phyloP scores from a whole-genome alignment of 2,888 invertebrate species.

The Epirrita christyi region DNA sequence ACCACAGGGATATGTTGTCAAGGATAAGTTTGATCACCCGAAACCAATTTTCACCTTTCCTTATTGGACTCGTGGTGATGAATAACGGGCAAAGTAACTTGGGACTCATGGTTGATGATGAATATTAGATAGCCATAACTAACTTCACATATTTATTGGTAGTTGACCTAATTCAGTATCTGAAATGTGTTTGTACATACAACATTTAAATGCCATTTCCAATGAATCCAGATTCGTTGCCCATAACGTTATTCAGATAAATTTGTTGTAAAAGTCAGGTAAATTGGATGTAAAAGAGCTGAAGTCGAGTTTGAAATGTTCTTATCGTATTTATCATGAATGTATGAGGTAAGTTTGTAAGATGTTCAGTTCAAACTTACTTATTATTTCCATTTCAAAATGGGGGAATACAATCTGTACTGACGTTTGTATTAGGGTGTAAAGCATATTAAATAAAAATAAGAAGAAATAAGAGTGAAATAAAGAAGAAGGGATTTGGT shows the following conservation, averaged over 20 bases:
- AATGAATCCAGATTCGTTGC: conserved; percentile 5
- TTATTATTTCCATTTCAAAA: too few species aligned
- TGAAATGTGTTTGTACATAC: neutral
- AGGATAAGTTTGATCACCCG: too few species aligned
- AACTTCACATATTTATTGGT: too few species aligned
- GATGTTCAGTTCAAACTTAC: conserved; percentile 1
- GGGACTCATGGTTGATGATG: neutral
- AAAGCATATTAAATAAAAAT: too few species aligned
- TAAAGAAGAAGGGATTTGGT: too few species aligned
- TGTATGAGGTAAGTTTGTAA: conserved; percentile 6
- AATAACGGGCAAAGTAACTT: too few species aligned
- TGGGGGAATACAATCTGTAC: too few species aligned
- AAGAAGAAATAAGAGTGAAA: too few species aligned
- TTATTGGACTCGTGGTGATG: too few species aligned
- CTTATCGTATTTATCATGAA: neutral
- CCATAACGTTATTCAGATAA: conserved; percentile 4
- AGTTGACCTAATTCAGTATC: neutral
- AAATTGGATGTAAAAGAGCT: conserved; percentile 22
- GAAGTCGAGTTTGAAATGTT: conserved; percentile 3
- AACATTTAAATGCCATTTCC: neutral
- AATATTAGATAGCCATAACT: neutral
- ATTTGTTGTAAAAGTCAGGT: conserved; percentile 13
- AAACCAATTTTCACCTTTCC: too few species aligned
- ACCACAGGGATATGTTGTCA: too few species aligned
- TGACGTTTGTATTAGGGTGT: neutral